phyloP scores from a whole-genome alignment of 2,113 vertebrate species.

The Colinus virginianus region DNA sequence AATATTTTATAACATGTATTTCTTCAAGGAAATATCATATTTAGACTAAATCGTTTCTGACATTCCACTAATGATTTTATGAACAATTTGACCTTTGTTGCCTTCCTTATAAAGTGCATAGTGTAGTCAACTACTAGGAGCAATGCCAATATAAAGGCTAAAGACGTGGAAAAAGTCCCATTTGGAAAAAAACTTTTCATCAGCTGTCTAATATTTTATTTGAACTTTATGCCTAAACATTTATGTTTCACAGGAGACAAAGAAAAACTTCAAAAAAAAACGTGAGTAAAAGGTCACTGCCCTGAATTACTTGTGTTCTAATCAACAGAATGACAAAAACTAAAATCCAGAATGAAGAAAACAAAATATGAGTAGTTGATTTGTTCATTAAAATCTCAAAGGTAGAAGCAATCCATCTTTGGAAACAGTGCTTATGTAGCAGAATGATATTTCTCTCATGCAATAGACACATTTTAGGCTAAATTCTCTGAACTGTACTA shows the following conservation, averaged over 20 bases:
- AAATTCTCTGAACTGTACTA: not conserved
- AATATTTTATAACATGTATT: constrained; percentile 45
- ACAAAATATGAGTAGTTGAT: not conserved
- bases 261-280: not conserved
- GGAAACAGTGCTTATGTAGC: not conserved
- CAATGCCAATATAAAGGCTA: constrained; percentile 12
- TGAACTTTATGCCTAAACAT: not conserved
- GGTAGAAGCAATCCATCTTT: not conserved
- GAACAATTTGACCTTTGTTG: constrained; percentile 64
- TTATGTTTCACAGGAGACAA: not conserved
- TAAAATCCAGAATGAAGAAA: not conserved
- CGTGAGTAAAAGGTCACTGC: not conserved
- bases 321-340: not conserved
- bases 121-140: constrained; percentile 42
- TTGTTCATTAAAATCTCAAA: not conserved
- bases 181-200: not conserved
- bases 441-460: not conserved
- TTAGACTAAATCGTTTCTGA: constrained; percentile 62
- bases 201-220: not conserved
- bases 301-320: not conserved
- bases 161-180: not conserved
- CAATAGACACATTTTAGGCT: not conserved
- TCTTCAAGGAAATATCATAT: constrained; percentile 48
- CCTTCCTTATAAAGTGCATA: constrained; percentile 25
- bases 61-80: constrained; percentile 71